A percentile compares a stretch with the other conserved stretches of the same genome.
Conservation (phyloP, 2,888 invertebrate species). For the Selenia dentaria region DNA sequence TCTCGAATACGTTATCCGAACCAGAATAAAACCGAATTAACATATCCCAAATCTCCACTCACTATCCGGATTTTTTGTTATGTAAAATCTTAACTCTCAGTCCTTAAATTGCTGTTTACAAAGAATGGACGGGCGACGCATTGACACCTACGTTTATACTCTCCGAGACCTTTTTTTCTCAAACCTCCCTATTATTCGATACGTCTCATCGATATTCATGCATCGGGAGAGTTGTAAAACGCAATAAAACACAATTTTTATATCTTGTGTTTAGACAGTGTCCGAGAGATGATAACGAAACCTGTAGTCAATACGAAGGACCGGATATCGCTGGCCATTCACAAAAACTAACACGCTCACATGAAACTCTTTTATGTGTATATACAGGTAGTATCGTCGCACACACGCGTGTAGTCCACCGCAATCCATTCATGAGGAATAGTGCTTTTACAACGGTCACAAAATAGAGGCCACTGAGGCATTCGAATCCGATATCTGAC, state of each 20-base stretch:
- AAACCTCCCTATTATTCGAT: constrained; percentile 63
- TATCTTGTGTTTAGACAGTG: constrained; percentile 81
- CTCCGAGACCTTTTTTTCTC: constrained; percentile 50
- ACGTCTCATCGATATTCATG: constrained; percentile 74
- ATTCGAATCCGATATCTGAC: constrained; percentile 47
- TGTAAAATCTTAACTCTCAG: constrained; percentile 62
- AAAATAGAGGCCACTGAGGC: constrained; percentile 59
- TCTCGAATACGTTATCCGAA: constrained; percentile 63
- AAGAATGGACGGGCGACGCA: constrained; percentile 52
- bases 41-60: constrained; percentile 65
- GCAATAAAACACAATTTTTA: constrained; percentile 82
- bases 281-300: constrained; percentile 81
- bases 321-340: constrained; percentile 82
- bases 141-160: constrained; percentile 75
- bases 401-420: constrained; percentile 56
- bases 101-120: constrained; percentile 67
- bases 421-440: constrained; percentile 78
- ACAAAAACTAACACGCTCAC: constrained; percentile 73
- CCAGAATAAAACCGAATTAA: constrained; percentile 68
- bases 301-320: constrained; percentile 75
- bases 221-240: constrained; percentile 70
- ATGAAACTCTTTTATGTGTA: constrained; percentile 38
- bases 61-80: constrained; percentile 63
- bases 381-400: constrained; percentile 47
- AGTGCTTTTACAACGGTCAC: constrained; percentile 65